phyloP scores from a whole-genome alignment of 2,888 invertebrate species.

The Spodoptera exigua region DNA sequence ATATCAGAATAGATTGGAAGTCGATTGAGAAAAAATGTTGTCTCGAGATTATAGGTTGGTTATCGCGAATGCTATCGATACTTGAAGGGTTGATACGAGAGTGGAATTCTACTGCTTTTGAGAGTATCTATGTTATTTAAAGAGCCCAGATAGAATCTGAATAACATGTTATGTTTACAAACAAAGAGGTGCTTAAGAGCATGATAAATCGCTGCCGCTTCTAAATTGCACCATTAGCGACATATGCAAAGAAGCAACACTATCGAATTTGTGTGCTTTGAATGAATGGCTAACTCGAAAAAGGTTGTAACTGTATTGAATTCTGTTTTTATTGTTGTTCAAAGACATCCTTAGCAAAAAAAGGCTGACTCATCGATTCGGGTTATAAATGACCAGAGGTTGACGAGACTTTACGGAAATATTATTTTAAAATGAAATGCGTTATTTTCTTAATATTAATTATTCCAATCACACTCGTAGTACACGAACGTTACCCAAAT shows the following conservation, averaged over 20 bases:
- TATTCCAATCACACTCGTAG: conserved; percentile 44
- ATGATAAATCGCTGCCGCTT: conserved; percentile 15
- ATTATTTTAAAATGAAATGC: conserved; percentile 5
- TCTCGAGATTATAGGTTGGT: too few relatives aligned
- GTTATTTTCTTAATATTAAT: conserved; percentile 33
- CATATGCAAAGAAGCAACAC: conserved; percentile 38
- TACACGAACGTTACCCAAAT: conserved; percentile 28
- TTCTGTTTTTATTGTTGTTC: conserved; percentile 8
- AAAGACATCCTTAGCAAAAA: conserved; percentile 10
- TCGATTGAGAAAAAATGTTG: too few relatives aligned
- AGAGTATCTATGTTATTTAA: too few relatives aligned
- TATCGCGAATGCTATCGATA: too few relatives aligned
- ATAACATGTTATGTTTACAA: too few relatives aligned
- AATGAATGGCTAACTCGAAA: conserved; percentile 63
- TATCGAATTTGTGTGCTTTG: conserved; percentile 55
- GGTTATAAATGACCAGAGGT: conserved; percentile 1
- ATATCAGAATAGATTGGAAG: too few relatives aligned
- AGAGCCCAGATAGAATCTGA: too few relatives aligned
- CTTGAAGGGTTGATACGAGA: too few relatives aligned
- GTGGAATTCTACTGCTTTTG: too few relatives aligned
- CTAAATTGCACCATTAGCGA: conserved; percentile 7
- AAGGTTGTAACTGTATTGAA: conserved; percentile 35
- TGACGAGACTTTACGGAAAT: conserved; percentile 9
- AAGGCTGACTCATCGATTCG: conserved; percentile 9
- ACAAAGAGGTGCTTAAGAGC: too few relatives aligned